Evolutionary conservation across 2,113 vertebrate genomes (phyloP), one percentile per base, ranked within the genome.

Genomic region (Hippopotamus amphibius): DNA sequence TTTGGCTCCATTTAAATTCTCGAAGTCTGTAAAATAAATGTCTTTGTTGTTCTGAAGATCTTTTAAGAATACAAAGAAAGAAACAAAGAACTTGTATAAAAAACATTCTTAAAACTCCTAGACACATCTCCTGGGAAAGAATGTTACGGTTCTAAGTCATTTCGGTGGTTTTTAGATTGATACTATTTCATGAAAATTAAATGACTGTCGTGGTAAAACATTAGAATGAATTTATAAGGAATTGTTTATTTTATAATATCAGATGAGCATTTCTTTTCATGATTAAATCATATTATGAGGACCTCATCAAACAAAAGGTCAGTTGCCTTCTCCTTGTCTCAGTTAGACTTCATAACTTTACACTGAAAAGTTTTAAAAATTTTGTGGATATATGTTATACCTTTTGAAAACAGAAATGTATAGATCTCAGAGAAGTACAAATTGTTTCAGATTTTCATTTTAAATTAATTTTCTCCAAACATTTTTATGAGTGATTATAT

Each of bases 201-300:
- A 53, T 84, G 24, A 12, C 93, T 96, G 76, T 65, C 41, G 76
- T 65, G 77, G 77, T 90, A 97, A 90, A 97, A 81, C 0, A 3
- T 74, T 0, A 90, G 33, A 63, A 72, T 95, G 30, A 84, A 87
- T 69, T 94, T 85, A 57, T 89, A 41, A 85, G 48, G 83, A 69
- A 30, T 92, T 96, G 9, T 90, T 82, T 71, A 83, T 77, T 91
- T 90, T 87, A 84, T 85, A 26, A 59, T 76, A 33, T 24, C 33
- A 86, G 17, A 53, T 55, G 88, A 88, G 19, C 26, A 19, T 92
- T 87, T 97, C 81, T 98, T 93, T 97, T 88, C 14, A 63, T 97
- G 71, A 91, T 85, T 68, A 94, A 96, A 59, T 96, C 61, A 88
- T 95, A 33, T 86, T 96, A 88, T 84, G 89, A 97, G 74, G 95